Evolutionary conservation across 2,888 invertebrate species (phyloP).

Genomic region (Calameuta idolon): DNA sequence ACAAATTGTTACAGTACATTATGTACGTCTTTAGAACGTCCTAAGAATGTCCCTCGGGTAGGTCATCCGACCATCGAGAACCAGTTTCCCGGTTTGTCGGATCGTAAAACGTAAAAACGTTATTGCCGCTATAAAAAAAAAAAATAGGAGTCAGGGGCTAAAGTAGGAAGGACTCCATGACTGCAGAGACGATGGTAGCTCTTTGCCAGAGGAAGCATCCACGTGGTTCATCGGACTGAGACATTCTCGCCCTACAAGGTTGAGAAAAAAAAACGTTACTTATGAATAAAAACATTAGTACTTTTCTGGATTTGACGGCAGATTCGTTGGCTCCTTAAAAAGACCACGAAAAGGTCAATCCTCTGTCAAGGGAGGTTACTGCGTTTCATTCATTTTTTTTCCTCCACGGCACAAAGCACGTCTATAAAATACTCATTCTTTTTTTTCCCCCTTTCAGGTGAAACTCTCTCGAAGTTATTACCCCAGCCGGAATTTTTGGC

Average conservation of each 20-base stretch:
- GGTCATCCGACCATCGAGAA: slow-evolving; percentile 11
- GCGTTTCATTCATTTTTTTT: not conserved
- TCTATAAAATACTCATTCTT: not conserved
- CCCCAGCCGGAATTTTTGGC: slow-evolving; percentile 82
- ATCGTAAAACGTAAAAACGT: slow-evolving; percentile 23
- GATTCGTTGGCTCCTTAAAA: not conserved
- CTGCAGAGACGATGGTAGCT: not conserved
- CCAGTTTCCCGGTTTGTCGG: slow-evolving; percentile 24
- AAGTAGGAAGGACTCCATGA: not conserved
- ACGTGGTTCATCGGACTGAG: not conserved
- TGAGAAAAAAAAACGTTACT: slow-evolving; percentile 13
- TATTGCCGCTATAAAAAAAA: slow-evolving; percentile 19
- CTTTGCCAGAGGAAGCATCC: not conserved
- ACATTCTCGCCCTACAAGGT: not conserved
- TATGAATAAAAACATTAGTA: slow-evolving; percentile 22
- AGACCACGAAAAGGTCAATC: not conserved
- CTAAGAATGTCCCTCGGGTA: not conserved
- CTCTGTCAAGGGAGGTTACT: not conserved
- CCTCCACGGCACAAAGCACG: not conserved
- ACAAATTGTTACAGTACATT: not conserved
- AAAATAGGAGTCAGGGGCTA: not conserved
- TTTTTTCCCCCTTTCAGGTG: slow-evolving; percentile 70
- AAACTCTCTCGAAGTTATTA: slow-evolving; percentile 74
- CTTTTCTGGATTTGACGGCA: not conserved
- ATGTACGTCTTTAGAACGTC: not conserved